phyloP scores from a whole-genome alignment of 2,888 invertebrate species.

The Creontiades dilutus region DNA sequence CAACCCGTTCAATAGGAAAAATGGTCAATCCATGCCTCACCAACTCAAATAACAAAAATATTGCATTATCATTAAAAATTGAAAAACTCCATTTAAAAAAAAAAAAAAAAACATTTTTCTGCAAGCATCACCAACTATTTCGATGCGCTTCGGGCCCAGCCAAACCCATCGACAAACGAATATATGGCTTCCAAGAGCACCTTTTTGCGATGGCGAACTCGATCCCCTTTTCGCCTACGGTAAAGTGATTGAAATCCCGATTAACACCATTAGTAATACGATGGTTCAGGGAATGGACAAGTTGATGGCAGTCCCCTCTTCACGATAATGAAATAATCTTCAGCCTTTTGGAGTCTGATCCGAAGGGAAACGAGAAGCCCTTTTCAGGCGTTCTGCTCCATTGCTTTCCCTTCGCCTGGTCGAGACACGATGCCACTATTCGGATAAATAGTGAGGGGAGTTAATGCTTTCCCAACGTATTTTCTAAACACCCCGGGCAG shows the following conservation, averaged over 20 bases:
- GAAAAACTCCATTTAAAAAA: too few relatives aligned
- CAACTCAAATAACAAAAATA: too few relatives aligned
- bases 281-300: not conserved
- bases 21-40: too few relatives aligned
- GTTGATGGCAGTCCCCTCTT: slow-evolving; percentile 5
- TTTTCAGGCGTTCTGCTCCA: not conserved
- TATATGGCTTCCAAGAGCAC: not conserved
- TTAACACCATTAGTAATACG: slow-evolving; percentile 30
- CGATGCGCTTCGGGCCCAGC: too few relatives aligned
- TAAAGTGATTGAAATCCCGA: slow-evolving; percentile 22
- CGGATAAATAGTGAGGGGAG: slow-evolving; percentile 7
- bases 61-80: too few relatives aligned
- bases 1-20: too few relatives aligned
- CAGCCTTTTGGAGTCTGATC: not conserved
- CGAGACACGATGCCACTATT: not conserved
- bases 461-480: not conserved
- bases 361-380: not conserved
- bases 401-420: slow-evolving; percentile 6
- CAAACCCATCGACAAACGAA: not conserved
- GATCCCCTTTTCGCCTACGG: not conserved
- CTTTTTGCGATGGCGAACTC: not conserved
- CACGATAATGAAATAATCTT: slow-evolving; percentile 7
- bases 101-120: too few relatives aligned
- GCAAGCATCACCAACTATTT: too few relatives aligned
- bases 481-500: not conserved